phyloP scores from a whole-genome alignment of 2,113 vertebrate species.

The Amia ocellicauda region DNA sequence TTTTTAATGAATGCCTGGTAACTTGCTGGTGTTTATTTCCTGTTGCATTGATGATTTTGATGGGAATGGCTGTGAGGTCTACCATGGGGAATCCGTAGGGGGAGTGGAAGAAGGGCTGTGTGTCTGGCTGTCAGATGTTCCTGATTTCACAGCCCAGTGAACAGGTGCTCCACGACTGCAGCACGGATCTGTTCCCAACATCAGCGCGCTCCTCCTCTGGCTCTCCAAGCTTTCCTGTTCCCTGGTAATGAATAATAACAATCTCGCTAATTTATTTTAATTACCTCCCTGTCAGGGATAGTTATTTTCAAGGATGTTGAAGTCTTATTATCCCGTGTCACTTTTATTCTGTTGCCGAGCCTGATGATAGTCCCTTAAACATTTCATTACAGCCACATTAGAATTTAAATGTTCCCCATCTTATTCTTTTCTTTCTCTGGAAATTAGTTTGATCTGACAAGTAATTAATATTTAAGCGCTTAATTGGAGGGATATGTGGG shows the following conservation, averaged over 20 bases:
- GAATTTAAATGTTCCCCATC: constrained; percentile 40
- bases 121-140: constrained; percentile 34
- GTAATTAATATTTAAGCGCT: constrained; percentile 45
- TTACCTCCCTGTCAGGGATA: constrained; percentile 56
- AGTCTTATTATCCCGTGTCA: constrained; percentile 55
- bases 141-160: constrained; percentile 38
- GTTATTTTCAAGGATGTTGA: constrained; percentile 55
- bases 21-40: constrained; percentile 13
- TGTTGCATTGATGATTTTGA: constrained; percentile 14
- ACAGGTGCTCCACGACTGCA: constrained; percentile 24
- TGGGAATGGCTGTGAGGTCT: constrained; percentile 9
- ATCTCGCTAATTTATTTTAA: constrained; percentile 56
- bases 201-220: background rate
- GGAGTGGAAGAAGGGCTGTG: background rate
- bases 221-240: constrained; percentile 27
- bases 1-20: background rate
- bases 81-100: background rate
- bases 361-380: constrained; percentile 64
- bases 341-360: constrained; percentile 49
- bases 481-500: constrained; percentile 29
- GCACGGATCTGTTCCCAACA: constrained; percentile 18
- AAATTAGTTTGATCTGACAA: constrained; percentile 31
- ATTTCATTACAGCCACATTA: constrained; percentile 34
- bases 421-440: constrained; percentile 16
- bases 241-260: constrained; percentile 59